Conservation (phyloP, 2,797 vertebrate species). For the Silurus lanzhouensis region DNA sequence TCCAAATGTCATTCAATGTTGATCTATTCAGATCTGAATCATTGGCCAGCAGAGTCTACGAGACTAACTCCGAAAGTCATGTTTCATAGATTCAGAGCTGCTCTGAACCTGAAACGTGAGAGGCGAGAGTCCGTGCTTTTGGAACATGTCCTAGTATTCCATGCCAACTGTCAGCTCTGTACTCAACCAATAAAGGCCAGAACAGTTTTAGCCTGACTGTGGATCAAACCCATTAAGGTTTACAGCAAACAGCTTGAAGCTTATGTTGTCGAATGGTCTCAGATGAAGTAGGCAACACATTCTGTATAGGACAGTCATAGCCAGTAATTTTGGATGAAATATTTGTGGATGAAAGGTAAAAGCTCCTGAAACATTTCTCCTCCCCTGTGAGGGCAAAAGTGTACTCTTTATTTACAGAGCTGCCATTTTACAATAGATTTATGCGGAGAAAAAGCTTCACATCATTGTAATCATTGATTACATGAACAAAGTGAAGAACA, state of each 20-base stretch:
- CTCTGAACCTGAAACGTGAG: neutral
- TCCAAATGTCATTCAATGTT: neutral
- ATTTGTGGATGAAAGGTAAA: neutral
- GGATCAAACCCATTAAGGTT: conserved; percentile 7
- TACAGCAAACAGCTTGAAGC: neutral
- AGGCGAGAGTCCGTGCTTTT: neutral
- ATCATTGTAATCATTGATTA: neutral
- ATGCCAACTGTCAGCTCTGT: conserved; percentile 11
- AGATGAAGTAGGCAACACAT: neutral
- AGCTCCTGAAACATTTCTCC: neutral
- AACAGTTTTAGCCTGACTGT: neutral
- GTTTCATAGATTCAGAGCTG: neutral
- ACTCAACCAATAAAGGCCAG: neutral
- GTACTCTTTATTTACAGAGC: neutral
- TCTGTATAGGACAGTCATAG: neutral
- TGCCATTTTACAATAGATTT: neutral
- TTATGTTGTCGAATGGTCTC: neutral
- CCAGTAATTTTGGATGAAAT: neutral
- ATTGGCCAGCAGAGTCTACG: neutral
- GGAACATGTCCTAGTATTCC: neutral
- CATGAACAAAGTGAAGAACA: neutral
- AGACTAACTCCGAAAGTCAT: neutral
- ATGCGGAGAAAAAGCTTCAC: neutral
- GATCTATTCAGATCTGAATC: neutral
- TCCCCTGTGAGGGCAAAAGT: neutral